A percentile compares a stretch with the other conserved stretches of the same genome.
phyloP scores from a whole-genome alignment of 2,888 invertebrate species.

The Sarcophaga carnaria region DNA sequence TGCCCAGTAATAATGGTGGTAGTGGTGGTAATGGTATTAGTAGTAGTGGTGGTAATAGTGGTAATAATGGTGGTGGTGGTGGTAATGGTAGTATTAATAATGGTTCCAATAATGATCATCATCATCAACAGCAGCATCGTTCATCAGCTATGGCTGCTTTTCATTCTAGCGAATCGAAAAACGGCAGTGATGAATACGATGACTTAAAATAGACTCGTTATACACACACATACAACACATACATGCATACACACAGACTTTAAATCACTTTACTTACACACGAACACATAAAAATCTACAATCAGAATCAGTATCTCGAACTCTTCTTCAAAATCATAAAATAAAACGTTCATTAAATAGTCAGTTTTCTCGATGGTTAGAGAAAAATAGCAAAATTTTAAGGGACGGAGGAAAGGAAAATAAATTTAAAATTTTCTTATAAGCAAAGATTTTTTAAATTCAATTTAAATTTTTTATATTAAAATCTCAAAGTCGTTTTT shows the following conservation, averaged over 20 bases:
- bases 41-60: constrained; percentile 51
- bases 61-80: constrained; percentile 49
- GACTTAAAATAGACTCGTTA: constrained; percentile 78
- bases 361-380: constrained; percentile 4
- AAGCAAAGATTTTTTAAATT: not conserved
- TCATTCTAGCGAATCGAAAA: constrained; percentile 80
- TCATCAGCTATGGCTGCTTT: constrained; percentile 78
- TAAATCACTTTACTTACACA: not conserved
- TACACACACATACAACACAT: not conserved
- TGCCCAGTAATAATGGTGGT: constrained; percentile 69
- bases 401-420: not conserved
- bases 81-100: constrained; percentile 61
- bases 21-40: constrained; percentile 37
- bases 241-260: not conserved
- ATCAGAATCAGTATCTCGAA: constrained; percentile 16
- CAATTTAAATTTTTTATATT: not conserved
- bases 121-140: constrained; percentile 71
- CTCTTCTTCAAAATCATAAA: not conserved
- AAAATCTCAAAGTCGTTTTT: too few relatives aligned
- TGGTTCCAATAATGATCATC: constrained; percentile 64
- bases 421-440: not conserved
- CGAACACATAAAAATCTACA: not conserved
- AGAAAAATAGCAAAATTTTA: constrained; percentile 20
- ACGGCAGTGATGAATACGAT: constrained; percentile 81
- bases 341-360: constrained; percentile 24